Conservation (phyloP, 2,113 vertebrate species). For the Caranx ignobilis region DNA sequence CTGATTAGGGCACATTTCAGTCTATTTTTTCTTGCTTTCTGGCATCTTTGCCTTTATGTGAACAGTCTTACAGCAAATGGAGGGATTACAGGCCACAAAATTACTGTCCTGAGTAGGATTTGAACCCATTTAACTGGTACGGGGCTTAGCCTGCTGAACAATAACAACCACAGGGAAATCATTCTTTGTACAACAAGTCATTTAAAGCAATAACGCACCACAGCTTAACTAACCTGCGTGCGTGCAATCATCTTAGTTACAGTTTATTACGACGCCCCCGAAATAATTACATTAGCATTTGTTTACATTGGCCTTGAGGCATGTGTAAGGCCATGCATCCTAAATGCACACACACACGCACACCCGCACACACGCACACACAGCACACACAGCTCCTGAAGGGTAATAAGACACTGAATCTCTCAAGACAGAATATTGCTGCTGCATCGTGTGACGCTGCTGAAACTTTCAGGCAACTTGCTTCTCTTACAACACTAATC, state of each 20-base stretch:
- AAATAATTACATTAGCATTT: conserved; percentile 85
- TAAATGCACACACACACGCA: conserved; percentile 26
- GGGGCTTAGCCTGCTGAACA: conserved; percentile 32
- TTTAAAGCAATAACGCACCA: conserved; percentile 61
- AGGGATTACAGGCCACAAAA: conserved; percentile 34
- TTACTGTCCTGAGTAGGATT: conserved; percentile 22
- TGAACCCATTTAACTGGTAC: conserved; percentile 9
- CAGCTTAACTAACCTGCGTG: conserved; percentile 71
- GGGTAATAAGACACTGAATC: conserved; percentile 57
- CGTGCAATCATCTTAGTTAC: conserved; percentile 84
- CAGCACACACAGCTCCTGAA: conserved; percentile 44
- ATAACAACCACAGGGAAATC: conserved; percentile 54
- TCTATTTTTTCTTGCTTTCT: conserved; percentile 7
- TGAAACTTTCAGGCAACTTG: conserved; percentile 34
- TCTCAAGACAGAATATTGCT: conserved; percentile 2
- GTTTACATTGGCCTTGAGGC: conserved; percentile 83
- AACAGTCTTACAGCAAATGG: conserved; percentile 15
- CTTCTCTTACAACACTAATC: conserved; percentile 1
- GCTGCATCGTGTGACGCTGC: neutral
- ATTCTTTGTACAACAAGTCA: conserved; percentile 61
- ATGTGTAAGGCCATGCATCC: conserved; percentile 62
- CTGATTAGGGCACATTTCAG: conserved; percentile 50
- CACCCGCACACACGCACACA: neutral
- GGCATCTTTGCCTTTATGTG: conserved; percentile 17
- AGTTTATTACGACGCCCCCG: conserved; percentile 82